phyloP scores from a whole-genome alignment of 1,140 invertebrate species.

The Drosophila busckii region DNA sequence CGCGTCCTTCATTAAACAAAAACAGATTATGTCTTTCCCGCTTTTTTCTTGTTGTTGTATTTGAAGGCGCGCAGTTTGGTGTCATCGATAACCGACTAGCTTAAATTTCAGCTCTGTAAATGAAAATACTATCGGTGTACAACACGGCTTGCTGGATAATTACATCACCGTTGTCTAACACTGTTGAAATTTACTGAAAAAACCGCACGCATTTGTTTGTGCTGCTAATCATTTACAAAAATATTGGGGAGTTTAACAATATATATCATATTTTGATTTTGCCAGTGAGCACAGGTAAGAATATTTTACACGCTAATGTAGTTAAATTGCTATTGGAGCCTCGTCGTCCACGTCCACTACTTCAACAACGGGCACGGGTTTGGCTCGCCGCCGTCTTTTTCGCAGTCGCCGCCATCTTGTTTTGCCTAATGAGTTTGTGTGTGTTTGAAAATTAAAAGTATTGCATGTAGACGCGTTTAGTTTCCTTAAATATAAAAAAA shows the following conservation, averaged over 20 bases:
- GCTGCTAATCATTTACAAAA: background rate
- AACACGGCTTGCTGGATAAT: too few relatives aligned
- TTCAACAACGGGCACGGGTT: constrained; percentile 13
- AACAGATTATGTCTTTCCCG: constrained; percentile 42
- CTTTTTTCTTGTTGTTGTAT: constrained; percentile 50
- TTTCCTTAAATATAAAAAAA: constrained; percentile 19
- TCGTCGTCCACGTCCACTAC: constrained; percentile 16
- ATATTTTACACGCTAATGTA: constrained; percentile 12
- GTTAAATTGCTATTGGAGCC: constrained; percentile 20
- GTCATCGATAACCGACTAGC: too few relatives aligned
- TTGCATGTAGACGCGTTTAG: constrained; percentile 26
- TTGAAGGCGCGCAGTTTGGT: too few relatives aligned
- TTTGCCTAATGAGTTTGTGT: constrained; percentile 43
- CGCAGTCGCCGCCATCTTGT: constrained; percentile 58
- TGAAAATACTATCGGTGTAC: too few relatives aligned
- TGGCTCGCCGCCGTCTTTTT: constrained; percentile 18
- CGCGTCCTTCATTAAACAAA: constrained; percentile 24
- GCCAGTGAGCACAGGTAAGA: constrained; percentile 32
- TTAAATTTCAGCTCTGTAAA: too few relatives aligned
- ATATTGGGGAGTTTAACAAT: constrained; percentile 2
- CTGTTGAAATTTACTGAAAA: too few relatives aligned
- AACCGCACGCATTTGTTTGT: background rate
- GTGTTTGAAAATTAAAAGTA: constrained; percentile 33
- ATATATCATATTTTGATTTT: constrained; percentile 20
- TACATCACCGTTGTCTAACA: too few relatives aligned